Conservation (phyloP, 2,797 vertebrate species). For the Margarornis squamiger region DNA sequence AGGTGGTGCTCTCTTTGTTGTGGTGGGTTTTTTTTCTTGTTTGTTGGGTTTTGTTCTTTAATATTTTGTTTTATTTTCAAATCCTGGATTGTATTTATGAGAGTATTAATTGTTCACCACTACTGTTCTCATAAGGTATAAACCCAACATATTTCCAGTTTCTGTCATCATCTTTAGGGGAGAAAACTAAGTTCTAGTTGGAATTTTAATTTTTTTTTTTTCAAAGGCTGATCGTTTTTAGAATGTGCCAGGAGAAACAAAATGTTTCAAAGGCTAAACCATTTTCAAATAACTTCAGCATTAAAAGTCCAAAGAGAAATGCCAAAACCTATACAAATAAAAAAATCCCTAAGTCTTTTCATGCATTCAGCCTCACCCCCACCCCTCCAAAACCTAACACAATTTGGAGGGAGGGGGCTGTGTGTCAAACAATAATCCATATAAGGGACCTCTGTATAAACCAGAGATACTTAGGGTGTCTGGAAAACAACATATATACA, state of each 20-base stretch:
- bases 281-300: background rate
- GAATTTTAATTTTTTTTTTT: background rate
- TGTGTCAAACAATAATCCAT: background rate
- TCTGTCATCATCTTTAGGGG: background rate
- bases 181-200: background rate
- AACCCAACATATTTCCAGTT: background rate
- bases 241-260: background rate
- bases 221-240: background rate
- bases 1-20: background rate
- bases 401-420: accelerated
- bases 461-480: background rate
- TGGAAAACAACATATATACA: background rate
- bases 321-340: background rate
- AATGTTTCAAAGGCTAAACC: background rate
- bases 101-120: background rate
- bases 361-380: background rate
- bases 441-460: background rate
- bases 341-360: background rate
- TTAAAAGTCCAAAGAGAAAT: background rate
- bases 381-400: background rate
- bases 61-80: background rate
- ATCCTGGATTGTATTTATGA: background rate
- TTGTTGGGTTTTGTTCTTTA: background rate
- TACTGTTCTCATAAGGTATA: background rate
- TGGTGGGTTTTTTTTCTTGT: background rate